Evolutionary conservation across 2,797 vertebrate species (phyloP).

Genomic region (Myotis vivesi): DNA sequence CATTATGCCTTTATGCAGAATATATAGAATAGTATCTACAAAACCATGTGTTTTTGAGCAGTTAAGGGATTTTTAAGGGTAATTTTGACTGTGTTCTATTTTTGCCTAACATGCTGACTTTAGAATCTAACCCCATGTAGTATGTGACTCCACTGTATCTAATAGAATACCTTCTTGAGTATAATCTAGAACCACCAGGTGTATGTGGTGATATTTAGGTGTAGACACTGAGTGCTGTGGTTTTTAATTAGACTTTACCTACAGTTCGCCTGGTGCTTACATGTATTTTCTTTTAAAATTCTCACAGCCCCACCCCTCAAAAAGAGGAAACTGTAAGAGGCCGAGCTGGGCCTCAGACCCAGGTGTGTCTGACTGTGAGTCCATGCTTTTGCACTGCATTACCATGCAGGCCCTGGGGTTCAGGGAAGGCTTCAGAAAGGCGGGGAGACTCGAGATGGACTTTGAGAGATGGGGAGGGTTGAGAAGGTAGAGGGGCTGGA

Average conservation of each 20-base stretch:
- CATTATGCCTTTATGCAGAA: neutral
- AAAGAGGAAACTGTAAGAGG: neutral
- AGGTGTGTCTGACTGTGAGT: neutral
- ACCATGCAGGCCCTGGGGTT: neutral
- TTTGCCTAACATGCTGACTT: neutral
- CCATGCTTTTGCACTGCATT: neutral
- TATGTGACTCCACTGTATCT: neutral
- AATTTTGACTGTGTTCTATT: neutral
- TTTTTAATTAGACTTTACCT: neutral
- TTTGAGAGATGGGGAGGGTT: neutral
- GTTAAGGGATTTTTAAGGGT: slow-evolving; percentile 6
- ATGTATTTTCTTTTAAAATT: neutral
- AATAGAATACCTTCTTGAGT: neutral
- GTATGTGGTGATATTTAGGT: neutral
- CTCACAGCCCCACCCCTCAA: neutral
- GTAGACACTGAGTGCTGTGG: neutral
- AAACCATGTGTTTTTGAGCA: slow-evolving; percentile 3
- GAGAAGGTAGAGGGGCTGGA: neutral
- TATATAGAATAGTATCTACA: neutral
- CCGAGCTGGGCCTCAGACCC: neutral
- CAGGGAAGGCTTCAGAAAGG: neutral
- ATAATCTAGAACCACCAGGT: neutral
- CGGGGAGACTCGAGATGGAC: neutral
- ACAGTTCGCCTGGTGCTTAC: neutral
- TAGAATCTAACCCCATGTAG: neutral